A percentile compares a stretch with the other conserved stretches of the same genome.
Evolutionary conservation across 2,888 invertebrate species (phyloP).

Genomic region (Nomada lathburiana): DNA sequence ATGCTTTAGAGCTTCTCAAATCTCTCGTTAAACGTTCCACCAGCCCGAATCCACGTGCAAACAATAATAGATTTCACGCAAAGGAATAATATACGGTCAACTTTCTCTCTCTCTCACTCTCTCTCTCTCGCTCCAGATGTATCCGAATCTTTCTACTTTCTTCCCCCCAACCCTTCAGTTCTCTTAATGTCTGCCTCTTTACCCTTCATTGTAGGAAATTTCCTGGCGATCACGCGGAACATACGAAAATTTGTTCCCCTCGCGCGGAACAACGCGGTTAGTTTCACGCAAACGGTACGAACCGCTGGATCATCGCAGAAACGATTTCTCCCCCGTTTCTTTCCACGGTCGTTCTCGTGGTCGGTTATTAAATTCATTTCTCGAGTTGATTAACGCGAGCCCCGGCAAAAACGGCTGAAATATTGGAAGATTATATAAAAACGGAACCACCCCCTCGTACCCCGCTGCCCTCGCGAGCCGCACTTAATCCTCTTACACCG

Average conservation of each 20-base stretch:
- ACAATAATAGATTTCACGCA: too few relatives aligned
- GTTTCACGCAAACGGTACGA: constrained; percentile 30
- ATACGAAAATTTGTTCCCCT: constrained; percentile 15
- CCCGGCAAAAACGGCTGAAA: constrained; percentile 71
- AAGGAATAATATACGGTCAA: too few relatives aligned
- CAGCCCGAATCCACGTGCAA: too few relatives aligned
- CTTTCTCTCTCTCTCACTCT: too few relatives aligned
- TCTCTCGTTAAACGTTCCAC: too few relatives aligned
- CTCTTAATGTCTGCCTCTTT: not conserved
- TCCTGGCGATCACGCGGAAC: not conserved
- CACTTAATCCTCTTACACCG: constrained; percentile 78
- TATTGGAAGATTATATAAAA: constrained; percentile 75
- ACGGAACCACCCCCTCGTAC: constrained; percentile 57
- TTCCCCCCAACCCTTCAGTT: not conserved
- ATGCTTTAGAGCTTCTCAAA: too few relatives aligned
- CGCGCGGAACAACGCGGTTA: not conserved
- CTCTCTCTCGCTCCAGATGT: not conserved
- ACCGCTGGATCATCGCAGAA: constrained; percentile 34
- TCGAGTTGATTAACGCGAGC: constrained; percentile 74
- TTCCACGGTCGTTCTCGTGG: constrained; percentile 37
- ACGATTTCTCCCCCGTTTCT: constrained; percentile 30
- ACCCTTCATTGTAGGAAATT: not conserved
- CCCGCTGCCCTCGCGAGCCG: constrained; percentile 55
- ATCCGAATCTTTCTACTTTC: too few relatives aligned
- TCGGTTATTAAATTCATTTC: constrained; percentile 78